Percentiles rank a stretch among this genome's conserved stretches.
phyloP scores from a whole-genome alignment of 2,113 vertebrate species.

The Chaetodon auriga region DNA sequence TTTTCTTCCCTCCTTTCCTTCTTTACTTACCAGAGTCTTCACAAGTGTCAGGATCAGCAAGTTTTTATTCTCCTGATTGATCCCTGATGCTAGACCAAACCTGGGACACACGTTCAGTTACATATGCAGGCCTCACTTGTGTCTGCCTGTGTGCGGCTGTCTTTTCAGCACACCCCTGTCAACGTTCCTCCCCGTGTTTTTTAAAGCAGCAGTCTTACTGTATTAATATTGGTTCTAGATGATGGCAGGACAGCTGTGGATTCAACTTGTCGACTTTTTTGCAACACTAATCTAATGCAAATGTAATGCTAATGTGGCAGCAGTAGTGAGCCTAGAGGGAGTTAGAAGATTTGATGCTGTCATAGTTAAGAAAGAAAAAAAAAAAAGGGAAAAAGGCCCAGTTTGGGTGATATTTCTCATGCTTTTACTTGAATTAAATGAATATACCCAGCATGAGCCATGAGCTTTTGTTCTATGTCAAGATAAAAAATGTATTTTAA shows the following conservation, averaged over 20 bases:
- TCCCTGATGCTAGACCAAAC: constrained; percentile 12
- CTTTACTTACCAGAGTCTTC: background rate
- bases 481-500: background rate
- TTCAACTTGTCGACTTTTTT: constrained; percentile 37
- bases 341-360: constrained; percentile 36
- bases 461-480: background rate
- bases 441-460: background rate
- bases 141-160: background rate
- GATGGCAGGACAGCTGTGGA: constrained; percentile 48
- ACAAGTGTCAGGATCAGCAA: constrained; percentile 14
- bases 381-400: too few species aligned
- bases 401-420: constrained; percentile 24
- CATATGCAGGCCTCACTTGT: constrained; percentile 17
- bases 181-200: background rate
- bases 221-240: constrained; percentile 59
- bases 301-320: constrained; percentile 63
- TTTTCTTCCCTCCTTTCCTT: background rate
- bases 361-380: constrained; percentile 12
- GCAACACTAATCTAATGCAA: constrained; percentile 58
- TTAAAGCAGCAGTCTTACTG: constrained; percentile 32
- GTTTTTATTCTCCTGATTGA: constrained; percentile 24
- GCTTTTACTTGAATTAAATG: constrained; percentile 24
- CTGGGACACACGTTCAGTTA: constrained; percentile 17
- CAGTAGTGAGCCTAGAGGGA: constrained; percentile 22
- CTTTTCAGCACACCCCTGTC: constrained; percentile 24